Percentiles rank a stretch among this genome's conserved stretches.
phyloP scores from a whole-genome alignment of 2,888 invertebrate genomes.

The Eupithecia pulchellata region DNA sequence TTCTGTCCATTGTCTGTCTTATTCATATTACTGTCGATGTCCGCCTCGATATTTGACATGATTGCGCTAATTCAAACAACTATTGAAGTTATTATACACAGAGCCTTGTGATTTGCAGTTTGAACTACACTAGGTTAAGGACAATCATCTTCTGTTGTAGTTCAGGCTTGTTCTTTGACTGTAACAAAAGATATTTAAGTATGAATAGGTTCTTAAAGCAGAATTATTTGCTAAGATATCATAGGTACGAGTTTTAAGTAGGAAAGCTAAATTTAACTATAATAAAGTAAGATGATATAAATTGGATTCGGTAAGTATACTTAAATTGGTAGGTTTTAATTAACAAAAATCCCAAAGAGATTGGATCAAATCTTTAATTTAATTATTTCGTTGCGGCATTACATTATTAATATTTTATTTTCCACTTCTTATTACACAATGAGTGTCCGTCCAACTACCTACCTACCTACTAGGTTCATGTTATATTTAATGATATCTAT shows the following conservation, averaged over 20 bases:
- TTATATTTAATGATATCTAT: no score
- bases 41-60: constrained; percentile 65
- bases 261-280: not conserved
- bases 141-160: constrained; percentile 33
- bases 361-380: not conserved
- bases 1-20: constrained; percentile 57
- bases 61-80: constrained; percentile 16
- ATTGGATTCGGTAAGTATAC: not conserved
- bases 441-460: no score
- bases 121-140: constrained; percentile 22
- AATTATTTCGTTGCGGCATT: not conserved
- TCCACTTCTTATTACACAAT: not conserved
- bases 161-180: constrained; percentile 25
- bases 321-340: not conserved
- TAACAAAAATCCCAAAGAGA: not conserved
- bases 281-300: no score
- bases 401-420: not conserved
- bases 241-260: not conserved
- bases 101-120: not conserved
- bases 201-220: not conserved
- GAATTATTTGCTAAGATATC: no score
- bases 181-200: constrained; percentile 36
- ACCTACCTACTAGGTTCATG: no score
- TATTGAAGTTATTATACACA: constrained; percentile 12
- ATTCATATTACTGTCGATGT: constrained; percentile 74